Evolutionary conservation across 1,140 invertebrate genomes (phyloP).

Genomic region (Olivierus martensii): DNA sequence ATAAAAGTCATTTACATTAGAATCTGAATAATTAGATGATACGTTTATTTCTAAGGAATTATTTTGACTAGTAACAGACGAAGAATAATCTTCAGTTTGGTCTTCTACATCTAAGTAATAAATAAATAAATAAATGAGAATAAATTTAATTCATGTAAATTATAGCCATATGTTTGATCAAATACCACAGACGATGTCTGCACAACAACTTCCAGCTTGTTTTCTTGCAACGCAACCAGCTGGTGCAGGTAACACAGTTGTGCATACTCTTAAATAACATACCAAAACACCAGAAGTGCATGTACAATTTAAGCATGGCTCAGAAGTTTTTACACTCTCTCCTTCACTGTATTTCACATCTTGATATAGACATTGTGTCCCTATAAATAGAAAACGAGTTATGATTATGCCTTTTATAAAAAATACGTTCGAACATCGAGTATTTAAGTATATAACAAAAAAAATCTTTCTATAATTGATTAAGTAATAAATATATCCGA

Average conservation of each 20-base stretch:
- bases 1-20: too few species aligned
- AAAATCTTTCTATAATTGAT: too few species aligned
- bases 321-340: conserved; percentile 43
- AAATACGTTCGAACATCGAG: too few species aligned
- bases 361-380: conserved; percentile 26
- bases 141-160: neutral
- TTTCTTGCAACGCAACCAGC: conserved; percentile 47
- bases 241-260: conserved; percentile 53
- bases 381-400: too few species aligned
- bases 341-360: conserved; percentile 21
- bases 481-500: too few species aligned
- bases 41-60: too few species aligned
- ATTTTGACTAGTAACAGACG: too few species aligned
- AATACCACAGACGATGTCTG: conserved; percentile 48
- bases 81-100: too few species aligned
- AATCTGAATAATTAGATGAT: too few species aligned
- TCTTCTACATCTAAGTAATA: neutral
- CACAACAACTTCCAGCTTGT: conserved; percentile 51
- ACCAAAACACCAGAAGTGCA: conserved; percentile 54
- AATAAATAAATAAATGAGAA: neutral
- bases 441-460: too few species aligned
- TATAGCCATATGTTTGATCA: neutral
- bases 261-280: conserved; percentile 55
- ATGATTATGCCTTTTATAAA: too few species aligned
- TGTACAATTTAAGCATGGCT: conserved; percentile 62